These are phyloP conservation scores for Steinernema khuongi DNA, from an alignment of 1,140 invertebrate species.

Conservation along the genomic window DNA sequence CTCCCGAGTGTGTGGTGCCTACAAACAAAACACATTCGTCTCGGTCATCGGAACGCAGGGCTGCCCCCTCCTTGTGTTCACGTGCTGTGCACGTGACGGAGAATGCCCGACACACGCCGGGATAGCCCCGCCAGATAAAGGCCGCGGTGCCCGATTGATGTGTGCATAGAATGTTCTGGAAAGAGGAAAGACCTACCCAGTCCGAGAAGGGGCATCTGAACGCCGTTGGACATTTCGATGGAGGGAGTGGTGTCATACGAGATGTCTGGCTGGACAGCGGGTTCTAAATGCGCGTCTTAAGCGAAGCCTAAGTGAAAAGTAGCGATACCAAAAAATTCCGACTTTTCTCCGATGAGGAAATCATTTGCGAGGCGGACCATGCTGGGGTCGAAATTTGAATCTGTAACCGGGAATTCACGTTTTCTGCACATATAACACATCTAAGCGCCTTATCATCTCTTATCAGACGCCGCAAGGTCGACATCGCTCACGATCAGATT, in stretches of 20 bases:
- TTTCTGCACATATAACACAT: background rate
- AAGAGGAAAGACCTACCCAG: slow-evolving; percentile 21
- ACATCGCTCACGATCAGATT: background rate
- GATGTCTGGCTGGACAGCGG: background rate
- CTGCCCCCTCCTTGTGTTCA: background rate
- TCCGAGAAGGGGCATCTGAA: slow-evolving; percentile 33
- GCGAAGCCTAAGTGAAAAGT: background rate
- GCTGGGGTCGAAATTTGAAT: background rate
- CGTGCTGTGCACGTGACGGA: slow-evolving; percentile 4
- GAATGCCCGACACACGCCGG: background rate
- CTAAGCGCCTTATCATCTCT: background rate
- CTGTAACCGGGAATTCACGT: background rate
- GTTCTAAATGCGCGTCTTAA: background rate
- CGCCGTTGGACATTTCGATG: slow-evolving; percentile 20
- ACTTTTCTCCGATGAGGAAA: background rate
- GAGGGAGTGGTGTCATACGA: background rate
- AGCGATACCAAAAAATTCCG: background rate
- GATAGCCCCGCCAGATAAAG: background rate
- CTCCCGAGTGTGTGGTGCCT: slow-evolving; percentile 62
- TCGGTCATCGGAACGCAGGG: slow-evolving; percentile 1
- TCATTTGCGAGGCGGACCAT: background rate
- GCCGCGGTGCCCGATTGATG: background rate
- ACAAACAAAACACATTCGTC: slow-evolving; percentile 17
- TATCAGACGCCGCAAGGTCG: background rate
- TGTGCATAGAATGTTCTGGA: background rate